Conservation (phyloP, 2,113 vertebrate genomes). For the Eidolon helvum region DNA sequence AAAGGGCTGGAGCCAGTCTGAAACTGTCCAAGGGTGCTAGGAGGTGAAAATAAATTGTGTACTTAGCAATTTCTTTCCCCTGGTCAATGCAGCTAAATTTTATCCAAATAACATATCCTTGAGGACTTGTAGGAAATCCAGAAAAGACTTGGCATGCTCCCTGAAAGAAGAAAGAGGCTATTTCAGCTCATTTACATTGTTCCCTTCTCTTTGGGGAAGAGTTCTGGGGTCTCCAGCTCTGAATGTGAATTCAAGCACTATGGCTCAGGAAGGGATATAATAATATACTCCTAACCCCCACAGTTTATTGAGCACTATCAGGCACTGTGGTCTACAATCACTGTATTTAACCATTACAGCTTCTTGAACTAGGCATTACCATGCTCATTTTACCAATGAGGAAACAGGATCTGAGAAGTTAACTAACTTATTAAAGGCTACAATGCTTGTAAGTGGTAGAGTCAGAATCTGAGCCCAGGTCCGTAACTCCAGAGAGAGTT, state of each 20-base stretch:
- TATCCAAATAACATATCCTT: background rate
- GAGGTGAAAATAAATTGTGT: background rate
- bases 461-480: background rate
- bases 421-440: background rate
- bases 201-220: background rate
- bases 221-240: background rate
- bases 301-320: background rate
- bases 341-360: background rate
- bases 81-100: background rate
- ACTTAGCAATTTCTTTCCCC: background rate
- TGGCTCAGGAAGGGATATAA: background rate
- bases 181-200: background rate
- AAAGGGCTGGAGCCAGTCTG: background rate
- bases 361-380: background rate
- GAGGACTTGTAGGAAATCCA: background rate
- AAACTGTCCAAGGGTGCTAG: background rate
- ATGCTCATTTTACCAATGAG: background rate
- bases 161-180: background rate
- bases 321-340: background rate
- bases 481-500: background rate
- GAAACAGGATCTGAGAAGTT: background rate
- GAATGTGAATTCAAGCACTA: background rate
- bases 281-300: background rate
- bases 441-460: background rate
- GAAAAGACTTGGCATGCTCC: background rate